These are phyloP conservation scores for Scytalopus superciliaris DNA, from an alignment of 2,113 vertebrate species.

Conservation along the genomic window DNA sequence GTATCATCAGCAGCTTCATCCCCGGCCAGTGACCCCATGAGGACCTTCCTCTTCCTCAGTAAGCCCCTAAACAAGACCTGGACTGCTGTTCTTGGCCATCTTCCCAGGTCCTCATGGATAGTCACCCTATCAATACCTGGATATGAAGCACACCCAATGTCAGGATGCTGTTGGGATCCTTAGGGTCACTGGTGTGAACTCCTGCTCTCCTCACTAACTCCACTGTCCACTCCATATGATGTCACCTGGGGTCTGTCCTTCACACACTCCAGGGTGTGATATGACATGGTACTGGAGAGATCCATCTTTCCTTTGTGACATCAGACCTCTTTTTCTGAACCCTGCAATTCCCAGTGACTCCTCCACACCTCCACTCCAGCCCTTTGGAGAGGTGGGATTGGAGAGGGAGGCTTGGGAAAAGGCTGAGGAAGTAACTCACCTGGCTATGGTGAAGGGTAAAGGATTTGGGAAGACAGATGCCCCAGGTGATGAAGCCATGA, in stretches of 20 bases:
- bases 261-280: not conserved
- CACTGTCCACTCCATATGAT: accelerated
- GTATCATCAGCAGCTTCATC: not conserved
- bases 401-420: not conserved
- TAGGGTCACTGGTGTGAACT: not conserved
- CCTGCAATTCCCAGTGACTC: not conserved
- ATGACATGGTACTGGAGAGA: not conserved
- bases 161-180: not conserved
- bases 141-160: not conserved
- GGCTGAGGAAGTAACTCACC: not conserved
- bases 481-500: not conserved
- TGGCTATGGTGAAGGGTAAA: not conserved
- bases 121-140: not conserved
- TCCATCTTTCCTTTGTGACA: not conserved
- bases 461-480: not conserved
- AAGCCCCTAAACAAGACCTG: not conserved
- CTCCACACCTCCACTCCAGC: not conserved
- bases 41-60: not conserved
- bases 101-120: not conserved
- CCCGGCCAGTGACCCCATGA: not conserved
- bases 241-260: not conserved
- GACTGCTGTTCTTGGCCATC: not conserved
- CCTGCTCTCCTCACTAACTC: not conserved
- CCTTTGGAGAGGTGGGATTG: not conserved
- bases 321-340: not conserved